Conservation (phyloP, 2,113 vertebrate species). For the Lipophrys pholis region DNA sequence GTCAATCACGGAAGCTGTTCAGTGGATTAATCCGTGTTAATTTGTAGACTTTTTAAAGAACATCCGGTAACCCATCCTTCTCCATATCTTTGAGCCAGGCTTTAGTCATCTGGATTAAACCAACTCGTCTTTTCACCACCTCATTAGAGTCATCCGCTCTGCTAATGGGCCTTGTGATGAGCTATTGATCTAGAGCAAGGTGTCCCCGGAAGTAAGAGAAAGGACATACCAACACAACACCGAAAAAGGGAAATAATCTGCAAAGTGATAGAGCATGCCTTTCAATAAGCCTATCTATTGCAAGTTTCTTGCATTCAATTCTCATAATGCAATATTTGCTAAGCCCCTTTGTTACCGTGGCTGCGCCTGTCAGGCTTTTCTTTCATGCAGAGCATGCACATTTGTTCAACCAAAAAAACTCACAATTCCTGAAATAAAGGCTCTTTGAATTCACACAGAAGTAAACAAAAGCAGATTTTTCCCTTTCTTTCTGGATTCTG, state of each 20-base stretch:
- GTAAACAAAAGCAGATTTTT: not conserved
- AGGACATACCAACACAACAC: slow-evolving; percentile 17
- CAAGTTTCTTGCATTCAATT: slow-evolving; percentile 12
- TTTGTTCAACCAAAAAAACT: too few relatives aligned
- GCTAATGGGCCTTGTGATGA: slow-evolving; percentile 82
- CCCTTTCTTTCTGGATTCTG: not conserved
- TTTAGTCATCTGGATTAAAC: slow-evolving; percentile 56
- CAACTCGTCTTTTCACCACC: slow-evolving; percentile 66
- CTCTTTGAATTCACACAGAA: slow-evolving; percentile 13
- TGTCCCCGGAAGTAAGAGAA: slow-evolving; percentile 47
- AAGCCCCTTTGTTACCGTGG: not conserved
- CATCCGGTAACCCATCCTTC: slow-evolving; percentile 23
- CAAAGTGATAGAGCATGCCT: not conserved
- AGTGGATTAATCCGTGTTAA: slow-evolving; percentile 41
- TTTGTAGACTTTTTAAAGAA: slow-evolving; percentile 49
- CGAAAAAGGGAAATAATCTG: slow-evolving; percentile 17
- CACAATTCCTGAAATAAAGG: not conserved
- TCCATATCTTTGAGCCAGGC: slow-evolving; percentile 14
- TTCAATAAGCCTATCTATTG: slow-evolving; percentile 23
- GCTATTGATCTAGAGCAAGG: slow-evolving; percentile 78
- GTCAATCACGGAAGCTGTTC: slow-evolving; percentile 6
- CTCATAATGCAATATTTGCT: not conserved
- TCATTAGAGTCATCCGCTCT: slow-evolving; percentile 75
- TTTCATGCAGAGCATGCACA: too few relatives aligned
- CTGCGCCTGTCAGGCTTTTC: too few relatives aligned